These are phyloP conservation scores for Cyprinus carpio DNA, from an alignment of 2,113 vertebrate genomes.

Conservation along the genomic window DNA sequence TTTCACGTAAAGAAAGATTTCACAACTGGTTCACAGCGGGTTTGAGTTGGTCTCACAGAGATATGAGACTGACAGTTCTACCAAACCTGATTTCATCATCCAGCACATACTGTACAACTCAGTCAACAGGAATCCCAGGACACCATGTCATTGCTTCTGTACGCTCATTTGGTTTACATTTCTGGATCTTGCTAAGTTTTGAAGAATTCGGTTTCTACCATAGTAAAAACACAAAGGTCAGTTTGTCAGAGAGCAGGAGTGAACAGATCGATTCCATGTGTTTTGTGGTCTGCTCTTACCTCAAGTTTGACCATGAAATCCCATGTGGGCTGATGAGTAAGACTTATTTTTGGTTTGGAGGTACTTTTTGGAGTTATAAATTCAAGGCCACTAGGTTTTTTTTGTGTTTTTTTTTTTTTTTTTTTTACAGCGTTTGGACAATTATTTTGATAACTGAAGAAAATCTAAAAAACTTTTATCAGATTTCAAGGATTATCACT, in stretches of 20 bases:
- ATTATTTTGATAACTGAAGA: neutral
- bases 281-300: conserved; percentile 58
- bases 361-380: too few species aligned
- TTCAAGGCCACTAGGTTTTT: too few species aligned
- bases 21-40: too few species aligned
- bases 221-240: conserved; percentile 73
- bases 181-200: conserved; percentile 58
- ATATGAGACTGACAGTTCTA: neutral
- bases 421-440: neutral
- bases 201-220: conserved; percentile 68
- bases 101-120: conserved; percentile 18
- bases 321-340: conserved; percentile 31
- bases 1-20: too few species aligned
- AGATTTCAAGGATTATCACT: neutral
- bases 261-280: conserved; percentile 70
- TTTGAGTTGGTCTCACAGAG: too few species aligned
- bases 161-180: conserved; percentile 42
- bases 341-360: neutral
- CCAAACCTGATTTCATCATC: neutral
- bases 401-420: too few species aligned
- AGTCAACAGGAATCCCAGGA: conserved; percentile 57
- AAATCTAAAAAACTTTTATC: neutral
- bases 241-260: conserved; percentile 68
- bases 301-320: conserved; percentile 40
- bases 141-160: conserved; percentile 52